Conservation (phyloP, 2,113 vertebrate species). For the Notothenia coriiceps region DNA sequence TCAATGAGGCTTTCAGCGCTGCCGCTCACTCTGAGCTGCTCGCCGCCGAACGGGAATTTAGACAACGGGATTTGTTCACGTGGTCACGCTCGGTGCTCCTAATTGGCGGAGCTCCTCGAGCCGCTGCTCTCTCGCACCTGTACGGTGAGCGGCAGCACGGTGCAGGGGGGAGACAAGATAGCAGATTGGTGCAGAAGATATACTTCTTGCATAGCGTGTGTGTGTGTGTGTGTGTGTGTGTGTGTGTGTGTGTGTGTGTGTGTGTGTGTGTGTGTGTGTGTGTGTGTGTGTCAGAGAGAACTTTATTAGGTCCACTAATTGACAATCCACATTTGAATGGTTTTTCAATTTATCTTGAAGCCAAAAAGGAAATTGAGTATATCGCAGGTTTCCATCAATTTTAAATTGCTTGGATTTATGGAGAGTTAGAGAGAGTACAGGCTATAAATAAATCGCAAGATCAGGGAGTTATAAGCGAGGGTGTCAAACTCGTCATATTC, state of each 20-base stretch:
- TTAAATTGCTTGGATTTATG: background rate
- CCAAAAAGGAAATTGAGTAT: background rate
- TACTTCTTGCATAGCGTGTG: background rate
- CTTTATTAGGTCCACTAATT: background rate
- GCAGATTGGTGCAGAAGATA: slow-evolving; percentile 15
- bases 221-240: slow-evolving; percentile 3
- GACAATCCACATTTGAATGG: too few relatives aligned
- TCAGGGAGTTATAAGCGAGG: too few relatives aligned
- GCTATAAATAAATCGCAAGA: background rate
- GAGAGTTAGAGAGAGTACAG: background rate
- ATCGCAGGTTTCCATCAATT: background rate
- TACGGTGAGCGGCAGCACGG: slow-evolving; percentile 30
- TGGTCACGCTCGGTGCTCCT: slow-evolving; percentile 72
- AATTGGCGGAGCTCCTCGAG: slow-evolving; percentile 74
- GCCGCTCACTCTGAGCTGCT: slow-evolving; percentile 62
- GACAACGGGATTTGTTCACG: slow-evolving; percentile 80
- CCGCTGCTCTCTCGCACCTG: slow-evolving; percentile 71
- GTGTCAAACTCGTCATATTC: background rate
- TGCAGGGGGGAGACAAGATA: background rate
- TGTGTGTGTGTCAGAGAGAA: background rate
- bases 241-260: background rate
- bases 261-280: background rate
- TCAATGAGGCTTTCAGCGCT: slow-evolving; percentile 58
- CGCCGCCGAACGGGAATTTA: slow-evolving; percentile 74
- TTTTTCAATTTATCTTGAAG: background rate